Evolutionary conservation across 2,113 vertebrate genomes (phyloP).

Genomic region (Crotophaga sulcirostris): DNA sequence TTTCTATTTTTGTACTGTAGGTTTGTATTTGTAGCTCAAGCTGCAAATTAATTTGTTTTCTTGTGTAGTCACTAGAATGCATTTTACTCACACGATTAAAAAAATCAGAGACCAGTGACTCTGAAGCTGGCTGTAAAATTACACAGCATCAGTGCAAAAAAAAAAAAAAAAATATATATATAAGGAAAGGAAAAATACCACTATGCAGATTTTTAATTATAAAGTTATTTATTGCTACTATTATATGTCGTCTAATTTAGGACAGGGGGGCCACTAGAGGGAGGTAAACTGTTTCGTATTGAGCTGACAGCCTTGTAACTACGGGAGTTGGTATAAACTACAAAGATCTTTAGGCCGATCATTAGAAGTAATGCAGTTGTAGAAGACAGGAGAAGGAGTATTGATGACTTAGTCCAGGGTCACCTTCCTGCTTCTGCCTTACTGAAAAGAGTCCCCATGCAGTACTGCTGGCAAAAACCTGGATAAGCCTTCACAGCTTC

Average conservation of each 20-base stretch:
- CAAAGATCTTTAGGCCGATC: neutral
- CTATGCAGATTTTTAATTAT: neutral
- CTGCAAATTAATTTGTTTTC: neutral
- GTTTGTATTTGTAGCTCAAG: neutral
- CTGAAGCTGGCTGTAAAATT: neutral
- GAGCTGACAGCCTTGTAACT: neutral
- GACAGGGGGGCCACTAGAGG: rapidly evolving
- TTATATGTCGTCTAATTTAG: neutral
- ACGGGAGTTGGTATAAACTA: neutral
- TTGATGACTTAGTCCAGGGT: neutral
- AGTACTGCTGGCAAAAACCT: neutral
- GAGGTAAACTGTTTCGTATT: neutral
- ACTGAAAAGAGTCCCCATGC: neutral
- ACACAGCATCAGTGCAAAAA: neutral
- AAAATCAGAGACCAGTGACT: neutral
- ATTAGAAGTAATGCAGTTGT: neutral
- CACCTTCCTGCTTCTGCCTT: neutral
- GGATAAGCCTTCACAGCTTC: neutral
- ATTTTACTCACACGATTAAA: neutral
- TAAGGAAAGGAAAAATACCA: neutral
- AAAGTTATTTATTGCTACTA: neutral
- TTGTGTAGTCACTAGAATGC: neutral
- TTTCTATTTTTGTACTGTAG: neutral
- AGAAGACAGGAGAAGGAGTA: neutral
- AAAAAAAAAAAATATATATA: neutral